A percentile compares a stretch with the other conserved stretches of the same genome.
Conservation (phyloP, 2,888 invertebrate species). For the Lepidocyrtoides sp. region DNA sequence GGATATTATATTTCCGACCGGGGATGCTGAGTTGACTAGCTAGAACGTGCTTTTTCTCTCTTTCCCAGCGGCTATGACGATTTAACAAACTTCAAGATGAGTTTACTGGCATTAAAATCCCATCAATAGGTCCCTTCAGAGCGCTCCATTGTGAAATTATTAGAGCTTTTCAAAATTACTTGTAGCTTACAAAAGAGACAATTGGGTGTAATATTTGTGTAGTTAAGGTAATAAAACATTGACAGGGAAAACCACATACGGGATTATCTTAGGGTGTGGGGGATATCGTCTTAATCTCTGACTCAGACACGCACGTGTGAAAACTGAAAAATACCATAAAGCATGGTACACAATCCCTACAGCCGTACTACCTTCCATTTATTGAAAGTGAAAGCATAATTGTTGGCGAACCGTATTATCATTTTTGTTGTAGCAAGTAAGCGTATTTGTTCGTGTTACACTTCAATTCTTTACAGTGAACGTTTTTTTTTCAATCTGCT, state of each 20-base stretch:
- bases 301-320: not conserved
- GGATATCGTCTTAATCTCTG: no score
- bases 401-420: no score
- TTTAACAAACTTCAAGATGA: conserved; percentile 71
- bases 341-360: no score
- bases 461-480: no score
- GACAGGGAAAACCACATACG: conserved; percentile 1
- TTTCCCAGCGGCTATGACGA: conserved; percentile 57
- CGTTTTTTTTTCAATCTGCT: no score
- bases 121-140: conserved; percentile 71
- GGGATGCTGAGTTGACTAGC: conserved; percentile 10
- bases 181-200: conserved; percentile 27
- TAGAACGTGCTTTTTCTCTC: conserved; percentile 42
- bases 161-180: conserved; percentile 53
- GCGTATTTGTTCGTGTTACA: no score
- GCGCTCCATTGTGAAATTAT: conserved; percentile 54
- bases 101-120: conserved; percentile 72
- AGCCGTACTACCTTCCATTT: no score
- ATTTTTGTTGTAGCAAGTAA: no score
- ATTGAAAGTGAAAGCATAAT: no score
- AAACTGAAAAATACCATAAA: not conserved
- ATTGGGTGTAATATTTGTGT: conserved; percentile 34
- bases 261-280: not conserved
- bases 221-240: not conserved
- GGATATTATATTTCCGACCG: conserved; percentile 65